Base-by-base conservation (phyloP, 2,888 invertebrate species). In the Ectemnius cavifrons region DNA sequence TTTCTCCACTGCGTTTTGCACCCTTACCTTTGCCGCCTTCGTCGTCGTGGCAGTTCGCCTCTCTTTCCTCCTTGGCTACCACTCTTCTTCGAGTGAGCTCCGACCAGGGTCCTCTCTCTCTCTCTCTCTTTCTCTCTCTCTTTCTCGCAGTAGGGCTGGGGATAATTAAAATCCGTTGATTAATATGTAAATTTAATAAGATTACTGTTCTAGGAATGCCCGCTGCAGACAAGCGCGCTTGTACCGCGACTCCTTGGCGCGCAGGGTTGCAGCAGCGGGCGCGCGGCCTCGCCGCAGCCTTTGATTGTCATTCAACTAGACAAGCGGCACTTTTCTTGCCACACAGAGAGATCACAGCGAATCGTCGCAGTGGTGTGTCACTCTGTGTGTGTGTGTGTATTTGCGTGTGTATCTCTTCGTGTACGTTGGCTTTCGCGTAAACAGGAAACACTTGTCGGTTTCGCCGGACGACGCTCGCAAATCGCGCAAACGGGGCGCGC, bases 141-240 rank as follows among this genome's bases (percentile, higher is more conserved):
- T 49, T 59, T 63, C 82, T 63, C 82, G 75, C 83, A 77, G 79
- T 83, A 92, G 92, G 92, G 93, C 92, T 94, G 94, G 93, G 95
- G 95, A 96, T 96, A 97, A 97, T 97, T 97, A 97, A 96, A 97
- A 97, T 96, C 96, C 96, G 96, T 96, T 97, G 96, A 97, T 97
- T 97, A 97, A 97, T 97, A 97, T 97, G 96, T 96, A 97, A 97
- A 97, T 97, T 96, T 97, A 96, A 97, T 97, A 96, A 96, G 96
- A 96, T 96, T 96, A 96, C 96, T 96, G 96, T 95, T 95, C 95
- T 95, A 94, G 95, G 95, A 96, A 96, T 95, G 95, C 90, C 89
- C 90, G 88, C 80, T 89, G 88, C 88, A 89, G 90, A 89, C 89
- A 85, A 86, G 87, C 85, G 84, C 78, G 37, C 37, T 81, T 79